Conservation (phyloP, 1,140 invertebrate species). For the Hirudo medicinalis region DNA sequence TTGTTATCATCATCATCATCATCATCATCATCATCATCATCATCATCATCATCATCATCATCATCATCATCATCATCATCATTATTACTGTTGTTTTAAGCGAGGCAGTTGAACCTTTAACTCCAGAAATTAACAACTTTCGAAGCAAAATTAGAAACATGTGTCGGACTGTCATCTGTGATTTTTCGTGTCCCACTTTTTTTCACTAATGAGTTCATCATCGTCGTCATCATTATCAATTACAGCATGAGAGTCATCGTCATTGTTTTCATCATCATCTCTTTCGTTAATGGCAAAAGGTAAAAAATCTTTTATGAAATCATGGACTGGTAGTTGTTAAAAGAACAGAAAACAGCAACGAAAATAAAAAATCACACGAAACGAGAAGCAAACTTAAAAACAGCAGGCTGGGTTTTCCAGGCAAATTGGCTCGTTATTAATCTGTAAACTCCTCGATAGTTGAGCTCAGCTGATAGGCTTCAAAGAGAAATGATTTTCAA, state of each 20-base stretch:
- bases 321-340: background rate
- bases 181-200: background rate
- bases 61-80: background rate
- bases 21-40: no score
- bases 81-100: background rate
- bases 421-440: no score
- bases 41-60: no score
- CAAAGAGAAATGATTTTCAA: no score
- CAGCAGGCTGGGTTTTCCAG: no score
- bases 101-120: background rate
- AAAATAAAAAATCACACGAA: background rate
- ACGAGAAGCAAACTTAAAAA: no score
- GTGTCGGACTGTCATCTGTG: no score
- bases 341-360: background rate
- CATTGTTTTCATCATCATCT: background rate
- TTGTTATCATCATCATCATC: no score
- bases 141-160: no score
- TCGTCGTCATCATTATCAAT: background rate
- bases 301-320: background rate
- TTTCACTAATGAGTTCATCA: background rate
- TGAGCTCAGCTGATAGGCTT: no score
- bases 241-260: background rate
- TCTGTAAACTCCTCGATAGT: no score
- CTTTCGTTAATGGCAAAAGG: background rate
- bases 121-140: slow-evolving; percentile 34